phyloP scores from a whole-genome alignment of 2,113 vertebrate genomes.

The Ifrita kowaldi region DNA sequence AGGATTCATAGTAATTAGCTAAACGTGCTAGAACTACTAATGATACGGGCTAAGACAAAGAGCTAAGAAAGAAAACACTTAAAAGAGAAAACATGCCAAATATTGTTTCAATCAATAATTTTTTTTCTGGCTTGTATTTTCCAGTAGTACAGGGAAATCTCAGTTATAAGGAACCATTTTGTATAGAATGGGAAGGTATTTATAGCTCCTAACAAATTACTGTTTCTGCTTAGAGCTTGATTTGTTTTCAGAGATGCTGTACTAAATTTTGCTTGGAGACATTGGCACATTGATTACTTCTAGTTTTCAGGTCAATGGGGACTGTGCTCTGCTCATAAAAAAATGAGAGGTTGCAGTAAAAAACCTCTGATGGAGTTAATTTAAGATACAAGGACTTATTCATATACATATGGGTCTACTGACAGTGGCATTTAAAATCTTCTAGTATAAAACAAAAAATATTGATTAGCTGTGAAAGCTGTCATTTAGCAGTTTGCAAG shows the following conservation, averaged over 20 bases:
- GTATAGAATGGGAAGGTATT: not conserved
- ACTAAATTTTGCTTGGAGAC: conserved; percentile 41
- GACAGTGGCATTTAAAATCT: conserved; percentile 29
- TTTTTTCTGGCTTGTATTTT: not conserved
- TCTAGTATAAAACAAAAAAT: conserved; percentile 49
- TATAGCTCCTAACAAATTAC: conserved; percentile 16
- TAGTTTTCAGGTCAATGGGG: conserved; percentile 24
- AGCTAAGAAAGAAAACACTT: not conserved
- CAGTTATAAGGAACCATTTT: not conserved
- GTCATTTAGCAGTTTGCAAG: conserved; percentile 59
- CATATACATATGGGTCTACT: not conserved
- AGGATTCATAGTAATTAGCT: not conserved
- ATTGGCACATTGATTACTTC: conserved; percentile 46
- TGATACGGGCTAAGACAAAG: not conserved
- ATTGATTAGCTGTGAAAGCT: conserved; percentile 65
- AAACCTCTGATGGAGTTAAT: conserved; percentile 22
- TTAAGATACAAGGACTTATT: conserved; percentile 31
- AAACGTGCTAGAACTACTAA: not conserved
- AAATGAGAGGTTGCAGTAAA: conserved; percentile 52
- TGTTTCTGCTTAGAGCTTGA: conserved; percentile 29
- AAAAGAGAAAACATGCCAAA: not conserved
- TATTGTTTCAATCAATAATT: not conserved
- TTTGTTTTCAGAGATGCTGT: conserved; percentile 41
- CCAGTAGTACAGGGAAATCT: not conserved
- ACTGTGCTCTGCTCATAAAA: conserved; percentile 22